Percentiles rank a stretch among this genome's conserved stretches.
Evolutionary conservation across 2,888 invertebrate genomes (phyloP).

Genomic region (Linyphia triangularis): DNA sequence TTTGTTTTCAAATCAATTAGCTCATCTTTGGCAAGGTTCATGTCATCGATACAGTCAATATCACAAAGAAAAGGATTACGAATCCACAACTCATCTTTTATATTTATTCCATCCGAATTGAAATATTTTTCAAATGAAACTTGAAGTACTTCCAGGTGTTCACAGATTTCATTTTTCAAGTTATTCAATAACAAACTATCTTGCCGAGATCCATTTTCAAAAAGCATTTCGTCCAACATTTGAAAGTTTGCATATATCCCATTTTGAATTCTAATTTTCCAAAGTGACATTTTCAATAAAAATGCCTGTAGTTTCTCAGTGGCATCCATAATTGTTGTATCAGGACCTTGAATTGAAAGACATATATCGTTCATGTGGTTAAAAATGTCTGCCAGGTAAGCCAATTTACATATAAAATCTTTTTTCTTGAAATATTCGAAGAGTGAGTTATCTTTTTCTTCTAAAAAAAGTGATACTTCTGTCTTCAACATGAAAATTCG

Average conservation of each 20-base stretch:
- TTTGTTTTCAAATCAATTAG: conserved; percentile 54
- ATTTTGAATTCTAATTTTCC: conserved; percentile 66
- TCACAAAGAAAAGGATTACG: conserved; percentile 57
- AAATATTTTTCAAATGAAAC: no score
- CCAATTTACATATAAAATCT: no score
- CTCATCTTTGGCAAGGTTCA: conserved; percentile 57
- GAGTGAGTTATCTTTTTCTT: conserved; percentile 34
- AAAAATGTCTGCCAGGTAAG: no score
- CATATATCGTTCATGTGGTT: no score
- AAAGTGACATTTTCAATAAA: conserved; percentile 64
- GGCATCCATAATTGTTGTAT: conserved; percentile 66
- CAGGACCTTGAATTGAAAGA: conserved; percentile 66
- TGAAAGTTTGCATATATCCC: no score
- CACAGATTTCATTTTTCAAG: no score
- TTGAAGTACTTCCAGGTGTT: no score
- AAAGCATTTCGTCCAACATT: no score
- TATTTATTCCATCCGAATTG: conserved; percentile 57
- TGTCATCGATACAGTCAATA: conserved; percentile 53
- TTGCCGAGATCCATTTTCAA: no score
- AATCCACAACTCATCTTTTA: conserved; percentile 60
- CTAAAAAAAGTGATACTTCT: conserved; percentile 36
- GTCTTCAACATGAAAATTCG: conserved; percentile 54
- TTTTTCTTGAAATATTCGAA: conserved; percentile 39
- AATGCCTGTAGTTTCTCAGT: conserved; percentile 63
- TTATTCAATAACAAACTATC: no score